Evolutionary conservation across 2,113 vertebrate genomes (phyloP), one percentile per base, ranked within the genome.

Genomic region (Lagenorhynchus albirostris): DNA sequence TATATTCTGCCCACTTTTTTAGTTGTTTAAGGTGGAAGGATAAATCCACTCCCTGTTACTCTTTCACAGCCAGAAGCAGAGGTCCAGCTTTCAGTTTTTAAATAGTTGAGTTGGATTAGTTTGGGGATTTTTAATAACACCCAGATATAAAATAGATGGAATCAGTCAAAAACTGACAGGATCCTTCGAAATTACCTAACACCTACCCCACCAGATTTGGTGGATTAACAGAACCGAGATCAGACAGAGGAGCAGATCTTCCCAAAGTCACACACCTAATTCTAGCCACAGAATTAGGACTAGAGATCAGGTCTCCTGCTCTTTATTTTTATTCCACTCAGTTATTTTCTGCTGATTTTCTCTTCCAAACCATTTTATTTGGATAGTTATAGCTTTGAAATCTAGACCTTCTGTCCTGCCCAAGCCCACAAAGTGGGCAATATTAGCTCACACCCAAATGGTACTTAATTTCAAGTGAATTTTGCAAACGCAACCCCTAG

Each of bases 121-220:
- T 96, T 84, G 41, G 15, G 36, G 53, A 82, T 55, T 89, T 81
- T 94, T 92, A 81, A 29, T 79, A 74, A 90, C 18, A 96, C 15
- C 20, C 70, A 92, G 21, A 50, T 81, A 82, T 11, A 87, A 91
- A 79, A 20, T 20, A 87, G 55, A 84, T 70, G 38, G 29, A 94
- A 80, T 53, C n/a, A 58, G 12, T 96, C 58, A 76, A 55, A 85
- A 89, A 63, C 11, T 29, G 67, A 68, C 26, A 90, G 41, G 50
- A 68, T 70, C 62, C 80, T 90, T 96, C 60, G 44, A 89, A 20
- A 86, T 97, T 91, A 91, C 50, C 55, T 98, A 98, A 96, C 58
- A 70, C 31, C 15, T 9, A 11, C 60, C 55, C 5, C 20, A 4
- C 17, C 6, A 93, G 60, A 76, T 88, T 71, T 81, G 33, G 29